Conservation (phyloP, 2,113 vertebrate genomes). For the Pteropus alecto region DNA sequence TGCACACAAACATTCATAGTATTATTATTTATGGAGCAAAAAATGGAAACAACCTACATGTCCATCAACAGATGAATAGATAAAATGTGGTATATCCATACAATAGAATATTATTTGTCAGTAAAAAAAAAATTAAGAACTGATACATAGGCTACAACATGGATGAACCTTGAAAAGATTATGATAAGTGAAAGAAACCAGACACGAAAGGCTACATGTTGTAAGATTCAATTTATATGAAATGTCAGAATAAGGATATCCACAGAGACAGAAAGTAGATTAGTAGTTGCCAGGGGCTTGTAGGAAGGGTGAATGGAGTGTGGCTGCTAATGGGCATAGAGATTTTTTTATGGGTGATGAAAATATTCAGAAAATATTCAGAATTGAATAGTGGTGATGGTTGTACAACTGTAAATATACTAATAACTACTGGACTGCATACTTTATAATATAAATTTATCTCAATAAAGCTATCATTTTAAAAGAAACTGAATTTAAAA, state of each 20-base stretch:
- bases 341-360: neutral
- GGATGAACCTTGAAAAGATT: neutral
- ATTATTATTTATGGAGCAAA: neutral
- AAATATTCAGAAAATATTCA: neutral
- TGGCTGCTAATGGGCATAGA: neutral
- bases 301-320: neutral
- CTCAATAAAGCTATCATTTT: neutral
- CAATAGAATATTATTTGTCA: neutral
- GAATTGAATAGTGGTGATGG: neutral
- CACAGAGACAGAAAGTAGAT: neutral
- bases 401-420: neutral
- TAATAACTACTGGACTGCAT: neutral
- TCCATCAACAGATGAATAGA: neutral
- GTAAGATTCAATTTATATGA: neutral
- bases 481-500: neutral
- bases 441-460: neutral
- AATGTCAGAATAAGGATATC: neutral
- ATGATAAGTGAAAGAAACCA: neutral
- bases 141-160: neutral
- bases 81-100: neutral
- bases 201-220: neutral
- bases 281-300: neutral
- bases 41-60: neutral
- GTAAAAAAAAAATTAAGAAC: neutral
- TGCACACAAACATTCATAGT: neutral